Base-by-base conservation (phyloP, 2,113 vertebrate genomes). In the Lathamus discolor region DNA sequence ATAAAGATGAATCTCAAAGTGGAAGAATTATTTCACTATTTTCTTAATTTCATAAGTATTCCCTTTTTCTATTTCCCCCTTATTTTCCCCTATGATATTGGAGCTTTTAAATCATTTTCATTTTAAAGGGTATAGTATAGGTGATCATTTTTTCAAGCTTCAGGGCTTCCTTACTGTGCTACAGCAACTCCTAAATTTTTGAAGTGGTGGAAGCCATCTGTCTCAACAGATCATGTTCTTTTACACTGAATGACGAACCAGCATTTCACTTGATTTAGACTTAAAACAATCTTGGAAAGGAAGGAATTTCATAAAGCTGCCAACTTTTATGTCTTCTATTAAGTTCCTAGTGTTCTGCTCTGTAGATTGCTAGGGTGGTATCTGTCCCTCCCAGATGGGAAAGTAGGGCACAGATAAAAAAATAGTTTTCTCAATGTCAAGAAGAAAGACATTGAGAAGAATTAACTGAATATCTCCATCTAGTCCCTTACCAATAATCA, bases 141-240 rank as follows among this genome's bases (percentile, higher is more conserved):
- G 37, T 63, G 37, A 81, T 7, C 31, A 37, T 46, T 81, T 78
- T 83, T 84, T 73, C 84, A 93, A 93, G 44, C 74, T 94, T 89
- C 35, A 79, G 44, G 33, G 44, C 7, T 63, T 88, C 33, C n/a
- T 94, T 80, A 33, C 72, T 95, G 87, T 77, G 28, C 76, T 72
- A 72, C 48, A 86, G 61, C 20, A 91, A 8, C 44, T 89, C 86
- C 83, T 86, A 87, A 75, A 91, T 89, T 93, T 96, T 80, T 94
- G 73, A 96, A 88, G 69, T 86, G 31, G 57, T 82, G 76, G 80
- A 93, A 93, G 62, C 93, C 95, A 94, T 97, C 96, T 96, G 88
- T 96, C 95, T 96, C 70, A 89, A 85, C 92, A 96, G 95, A 95
- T 93, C 93, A 90, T 97, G 87, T 96, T 95, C 95, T 93, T 95